A percentile compares a stretch with the other conserved stretches of the same genome.
Conservation (phyloP, 2,113 vertebrate genomes). For the Periophthalmus modestus region DNA sequence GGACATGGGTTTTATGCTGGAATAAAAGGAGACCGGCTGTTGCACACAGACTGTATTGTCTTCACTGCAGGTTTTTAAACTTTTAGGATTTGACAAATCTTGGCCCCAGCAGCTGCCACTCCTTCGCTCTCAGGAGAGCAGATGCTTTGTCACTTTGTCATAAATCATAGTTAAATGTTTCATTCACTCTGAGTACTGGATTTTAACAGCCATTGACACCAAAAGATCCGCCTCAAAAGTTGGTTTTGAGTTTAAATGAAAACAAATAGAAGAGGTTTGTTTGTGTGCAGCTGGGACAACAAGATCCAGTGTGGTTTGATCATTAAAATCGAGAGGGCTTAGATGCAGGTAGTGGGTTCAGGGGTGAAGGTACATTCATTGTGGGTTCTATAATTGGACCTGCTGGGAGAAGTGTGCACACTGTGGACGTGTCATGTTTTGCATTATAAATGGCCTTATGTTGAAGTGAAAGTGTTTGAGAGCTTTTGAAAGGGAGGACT, state of each 20-base stretch:
- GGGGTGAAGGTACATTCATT: conserved; percentile 41
- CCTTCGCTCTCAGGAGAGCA: conserved; percentile 31
- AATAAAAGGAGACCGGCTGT: conserved; percentile 60
- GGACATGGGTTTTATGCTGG: conserved; percentile 53
- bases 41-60: conserved; percentile 14
- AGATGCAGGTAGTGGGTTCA: conserved; percentile 37
- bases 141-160: conserved; percentile 46
- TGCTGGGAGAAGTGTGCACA: conserved; percentile 40
- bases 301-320: conserved; percentile 14
- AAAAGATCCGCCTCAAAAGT: background rate
- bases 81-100: conserved; percentile 17
- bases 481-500: background rate
- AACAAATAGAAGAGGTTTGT: conserved; percentile 27
- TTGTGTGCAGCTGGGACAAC: conserved; percentile 23
- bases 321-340: conserved; percentile 22
- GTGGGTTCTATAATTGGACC: conserved; percentile 57
- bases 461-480: conserved; percentile 1
- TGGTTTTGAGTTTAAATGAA: conserved; percentile 29
- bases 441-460: conserved; percentile 29
- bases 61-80: conserved; percentile 3
- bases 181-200: background rate
- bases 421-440: conserved; percentile 16
- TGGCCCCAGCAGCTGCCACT: conserved; percentile 26
- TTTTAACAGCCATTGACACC: background rate
- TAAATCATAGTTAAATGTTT: conserved; percentile 26